These are phyloP conservation scores for Pristis pectinata DNA, from an alignment of 2,797 vertebrate genomes.

Conservation along the genomic window DNA sequence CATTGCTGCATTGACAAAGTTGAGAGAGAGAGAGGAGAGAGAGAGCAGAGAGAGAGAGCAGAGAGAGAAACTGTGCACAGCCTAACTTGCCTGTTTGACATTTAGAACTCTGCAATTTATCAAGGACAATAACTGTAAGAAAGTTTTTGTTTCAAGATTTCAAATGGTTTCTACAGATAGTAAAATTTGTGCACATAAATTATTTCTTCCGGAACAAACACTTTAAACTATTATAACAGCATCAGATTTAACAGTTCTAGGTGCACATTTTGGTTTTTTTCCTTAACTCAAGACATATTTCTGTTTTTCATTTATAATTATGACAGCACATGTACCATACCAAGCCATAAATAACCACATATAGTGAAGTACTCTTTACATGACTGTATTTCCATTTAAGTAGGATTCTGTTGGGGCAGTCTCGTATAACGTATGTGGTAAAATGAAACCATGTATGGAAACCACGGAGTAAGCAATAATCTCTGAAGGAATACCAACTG, in stretches of 20 bases:
- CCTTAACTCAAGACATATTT: neutral
- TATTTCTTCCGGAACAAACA: neutral
- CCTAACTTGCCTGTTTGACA: neutral
- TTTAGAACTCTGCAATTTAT: neutral
- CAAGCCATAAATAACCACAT: conserved; percentile 9
- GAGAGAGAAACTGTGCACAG: neutral
- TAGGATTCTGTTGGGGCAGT: neutral
- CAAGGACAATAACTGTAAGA: neutral
- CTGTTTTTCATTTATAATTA: neutral
- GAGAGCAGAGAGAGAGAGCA: no score
- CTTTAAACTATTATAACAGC: neutral
- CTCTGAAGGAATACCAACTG: neutral
- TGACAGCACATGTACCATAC: neutral
- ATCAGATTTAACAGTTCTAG: neutral
- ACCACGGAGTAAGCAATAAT: conserved; percentile 22
- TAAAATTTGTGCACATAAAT: neutral
- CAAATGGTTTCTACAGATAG: neutral
- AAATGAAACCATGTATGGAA: conserved; percentile 35
- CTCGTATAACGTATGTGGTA: neutral
- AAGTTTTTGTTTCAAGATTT: neutral
- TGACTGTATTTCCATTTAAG: conserved; percentile 23
- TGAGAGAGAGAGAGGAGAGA: neutral
- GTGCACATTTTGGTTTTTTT: neutral
- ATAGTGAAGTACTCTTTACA: neutral
- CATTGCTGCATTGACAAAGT: neutral